Evolutionary conservation across 2,888 invertebrate species (phyloP).

Genomic region (Hetaerina titia): DNA sequence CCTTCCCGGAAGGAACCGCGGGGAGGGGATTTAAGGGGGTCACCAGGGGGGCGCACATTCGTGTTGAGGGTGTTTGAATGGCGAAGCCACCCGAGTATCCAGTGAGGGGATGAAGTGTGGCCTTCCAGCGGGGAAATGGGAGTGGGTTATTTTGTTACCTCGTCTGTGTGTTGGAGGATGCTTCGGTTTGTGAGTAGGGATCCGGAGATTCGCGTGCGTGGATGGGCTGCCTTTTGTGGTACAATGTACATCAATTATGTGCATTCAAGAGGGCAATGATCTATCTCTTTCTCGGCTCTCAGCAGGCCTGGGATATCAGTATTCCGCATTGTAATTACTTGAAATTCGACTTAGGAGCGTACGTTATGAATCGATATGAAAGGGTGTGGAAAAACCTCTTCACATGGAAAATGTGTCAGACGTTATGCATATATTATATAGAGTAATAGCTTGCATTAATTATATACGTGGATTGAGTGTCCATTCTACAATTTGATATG

Average conservation of each 20-base stretch:
- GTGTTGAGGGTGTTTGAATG: not conserved
- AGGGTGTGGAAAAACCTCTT: not conserved
- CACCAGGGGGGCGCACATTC: too few relatives aligned
- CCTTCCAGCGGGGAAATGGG: not conserved
- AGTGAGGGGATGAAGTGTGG: not conserved
- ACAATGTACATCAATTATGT: conserved; percentile 16
- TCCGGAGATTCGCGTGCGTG: not conserved
- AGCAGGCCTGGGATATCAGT: not conserved
- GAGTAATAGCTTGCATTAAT: too few relatives aligned
- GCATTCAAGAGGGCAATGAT: not conserved
- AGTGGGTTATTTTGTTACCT: not conserved
- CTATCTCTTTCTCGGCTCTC: not conserved
- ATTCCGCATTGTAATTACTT: too few relatives aligned
- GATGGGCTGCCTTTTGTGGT: not conserved
- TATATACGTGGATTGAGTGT: too few relatives aligned
- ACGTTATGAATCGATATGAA: too few relatives aligned
- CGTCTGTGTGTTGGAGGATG: not conserved
- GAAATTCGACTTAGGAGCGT: too few relatives aligned
- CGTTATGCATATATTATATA: too few relatives aligned
- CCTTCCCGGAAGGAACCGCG: not conserved
- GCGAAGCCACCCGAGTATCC: not conserved
- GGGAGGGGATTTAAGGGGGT: not conserved
- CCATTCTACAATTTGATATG: too few relatives aligned
- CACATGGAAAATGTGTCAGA: too few relatives aligned
- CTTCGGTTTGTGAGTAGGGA: not conserved